A percentile compares a stretch with the other conserved stretches of the same genome.
Conservation (phyloP, 2,888 invertebrate genomes). For the Euspilapteryx auroguttella region DNA sequence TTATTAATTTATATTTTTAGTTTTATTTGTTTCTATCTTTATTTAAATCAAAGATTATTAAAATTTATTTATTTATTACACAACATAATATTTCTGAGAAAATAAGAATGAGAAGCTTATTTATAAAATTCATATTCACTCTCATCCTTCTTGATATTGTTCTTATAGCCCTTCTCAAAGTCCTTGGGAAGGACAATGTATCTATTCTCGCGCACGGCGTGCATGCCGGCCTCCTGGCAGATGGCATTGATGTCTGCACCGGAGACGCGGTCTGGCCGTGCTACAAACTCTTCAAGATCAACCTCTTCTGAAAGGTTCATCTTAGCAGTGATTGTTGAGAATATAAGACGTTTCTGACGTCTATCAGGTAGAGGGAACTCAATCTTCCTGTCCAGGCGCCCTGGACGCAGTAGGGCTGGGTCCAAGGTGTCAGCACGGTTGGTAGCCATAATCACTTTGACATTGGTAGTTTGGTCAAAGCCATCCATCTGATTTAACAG, state of each 20-base stretch:
- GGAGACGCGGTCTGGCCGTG: slow-evolving; percentile 96
- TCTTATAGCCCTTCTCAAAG: slow-evolving; percentile 99
- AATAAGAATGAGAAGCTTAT: too few relatives aligned
- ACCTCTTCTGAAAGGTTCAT: slow-evolving; percentile 99
- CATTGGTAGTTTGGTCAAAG: slow-evolving; percentile 99
- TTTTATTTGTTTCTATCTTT: too few relatives aligned
- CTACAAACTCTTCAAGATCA: slow-evolving; percentile 98
- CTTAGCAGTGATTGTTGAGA: slow-evolving; percentile 94
- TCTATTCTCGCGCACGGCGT: slow-evolving; percentile 96
- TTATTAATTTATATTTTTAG: too few relatives aligned
- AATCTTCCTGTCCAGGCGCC: slow-evolving; percentile 96
- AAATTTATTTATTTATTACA: too few relatives aligned
- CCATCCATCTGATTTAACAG: slow-evolving; percentile 99
- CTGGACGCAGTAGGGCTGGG: slow-evolving; percentile 94
- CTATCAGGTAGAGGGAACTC: slow-evolving; percentile 97
- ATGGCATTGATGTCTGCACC: slow-evolving; percentile 99
- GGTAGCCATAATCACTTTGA: slow-evolving; percentile 97
- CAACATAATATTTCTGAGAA: too few relatives aligned
- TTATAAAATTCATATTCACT: slow-evolving; percentile 99
- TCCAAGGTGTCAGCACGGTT: slow-evolving; percentile 98
- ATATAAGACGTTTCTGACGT: slow-evolving; percentile 92
- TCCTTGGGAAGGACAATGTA: slow-evolving; percentile 99
- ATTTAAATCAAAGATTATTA: too few relatives aligned
- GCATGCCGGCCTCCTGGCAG: slow-evolving; percentile 99
- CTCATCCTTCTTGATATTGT: slow-evolving; percentile 99